Base-by-base conservation (phyloP, 2,888 invertebrate genomes). In the Tubiluchus corallicola region DNA sequence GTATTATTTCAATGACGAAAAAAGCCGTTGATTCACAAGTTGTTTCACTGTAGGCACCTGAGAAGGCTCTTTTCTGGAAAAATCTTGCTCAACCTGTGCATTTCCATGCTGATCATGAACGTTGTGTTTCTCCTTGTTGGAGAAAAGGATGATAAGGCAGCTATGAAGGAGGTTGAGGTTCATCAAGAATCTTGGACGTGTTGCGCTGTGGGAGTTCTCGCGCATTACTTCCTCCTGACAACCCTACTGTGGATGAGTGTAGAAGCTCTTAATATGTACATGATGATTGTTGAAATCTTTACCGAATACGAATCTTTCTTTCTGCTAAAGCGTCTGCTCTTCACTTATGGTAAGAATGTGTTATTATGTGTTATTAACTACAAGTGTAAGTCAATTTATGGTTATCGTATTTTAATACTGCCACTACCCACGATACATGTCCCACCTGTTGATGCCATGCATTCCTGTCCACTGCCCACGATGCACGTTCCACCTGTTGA, bases 301-400 rank as follows among this genome's bases (percentile, higher is more conserved):
- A 64, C 65, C 15, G 62, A 65, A 38, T 61, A 67, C 19, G 66
- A 69, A 38, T 60, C 63, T 2, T 55, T 57, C 41, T 70, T 69
- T 51, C 59, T 70, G 54, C 44, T 66, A 20, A 70, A 70, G 49
- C 53, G 70, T 43, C 57, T 62, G 42, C 17, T 67, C 2, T 51
- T 62, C 40, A 68, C 67, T 16, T 70, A 69, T 69, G 69, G 69
- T 69, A 58, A 58, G 58, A n/a, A n/a, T n/a, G n/a, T n/a, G n/a
- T n/a, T n/a, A n/a, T n/a, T n/a, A n/a, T n/a, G n/a, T n/a, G n/a
- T n/a, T n/a, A n/a, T n/a, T n/a, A n/a, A n/a, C n/a, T n/a, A n/a
- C n/a, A n/a, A n/a, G n/a, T n/a, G n/a, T n/a, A n/a, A n/a, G n/a
- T n/a, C n/a, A n/a, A n/a, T n/a, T n/a, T n/a, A n/a, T n/a, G n/a